Conservation (phyloP, 2,797 vertebrate genomes). For the Sebastes variabilis region DNA sequence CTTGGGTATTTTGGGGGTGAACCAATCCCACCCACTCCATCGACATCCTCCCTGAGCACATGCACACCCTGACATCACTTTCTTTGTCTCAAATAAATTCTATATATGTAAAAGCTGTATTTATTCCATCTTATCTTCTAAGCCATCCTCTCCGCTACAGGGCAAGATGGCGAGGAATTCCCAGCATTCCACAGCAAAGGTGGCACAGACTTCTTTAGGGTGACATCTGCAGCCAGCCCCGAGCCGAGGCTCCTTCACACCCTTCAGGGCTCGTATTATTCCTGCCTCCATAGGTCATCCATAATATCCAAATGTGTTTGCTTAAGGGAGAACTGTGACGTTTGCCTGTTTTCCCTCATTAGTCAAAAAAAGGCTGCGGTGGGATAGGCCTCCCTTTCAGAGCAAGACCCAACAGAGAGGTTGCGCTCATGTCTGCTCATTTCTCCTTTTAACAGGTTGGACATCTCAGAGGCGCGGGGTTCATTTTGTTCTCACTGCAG, state of each 20-base stretch:
- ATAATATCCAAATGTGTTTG: constrained; percentile 77
- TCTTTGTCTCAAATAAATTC: constrained; percentile 48
- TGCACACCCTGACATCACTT: constrained; percentile 13
- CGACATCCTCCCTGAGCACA: constrained; percentile 34
- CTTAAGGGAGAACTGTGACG: constrained; percentile 66
- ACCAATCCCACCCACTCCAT: constrained; percentile 66
- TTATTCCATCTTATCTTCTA: constrained; percentile 54
- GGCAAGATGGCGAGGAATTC: constrained; percentile 50
- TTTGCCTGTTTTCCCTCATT: constrained; percentile 78
- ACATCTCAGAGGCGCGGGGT: constrained; percentile 72
- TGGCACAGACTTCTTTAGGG: constrained; percentile 41
- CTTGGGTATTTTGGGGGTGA: constrained; percentile 62
- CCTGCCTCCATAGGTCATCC: constrained; percentile 69
- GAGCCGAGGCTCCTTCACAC: constrained; percentile 59
- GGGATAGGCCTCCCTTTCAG: constrained; percentile 59
- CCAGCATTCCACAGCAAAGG: constrained; percentile 59
- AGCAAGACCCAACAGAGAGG: constrained; percentile 53
- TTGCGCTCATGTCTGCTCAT: constrained; percentile 71
- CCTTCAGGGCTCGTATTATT: constrained; percentile 60
- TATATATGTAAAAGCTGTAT: constrained; percentile 29
- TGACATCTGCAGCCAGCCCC: constrained; percentile 43
- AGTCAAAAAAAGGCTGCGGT: constrained; percentile 62
- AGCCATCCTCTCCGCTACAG: constrained; percentile 43
- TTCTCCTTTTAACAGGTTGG: constrained; percentile 81
- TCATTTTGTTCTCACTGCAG: constrained; percentile 83